These are phyloP conservation scores for Octomys mimax DNA, from an alignment of 2,797 vertebrate species.

Conservation along the genomic window DNA sequence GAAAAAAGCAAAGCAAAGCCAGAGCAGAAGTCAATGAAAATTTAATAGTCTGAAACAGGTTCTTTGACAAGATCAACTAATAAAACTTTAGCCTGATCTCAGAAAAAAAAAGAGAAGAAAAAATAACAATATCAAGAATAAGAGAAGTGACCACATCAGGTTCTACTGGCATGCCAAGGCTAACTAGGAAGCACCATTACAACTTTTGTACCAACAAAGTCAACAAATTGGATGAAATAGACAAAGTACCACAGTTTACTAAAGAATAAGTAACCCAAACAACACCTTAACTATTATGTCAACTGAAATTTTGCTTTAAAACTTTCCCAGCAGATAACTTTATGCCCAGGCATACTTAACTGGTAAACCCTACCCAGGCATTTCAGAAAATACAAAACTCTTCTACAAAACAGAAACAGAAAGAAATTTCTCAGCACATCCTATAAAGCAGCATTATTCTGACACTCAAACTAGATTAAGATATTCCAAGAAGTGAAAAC, in stretches of 20 bases:
- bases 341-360: neutral
- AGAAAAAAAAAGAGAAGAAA: neutral
- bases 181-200: neutral
- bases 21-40: neutral
- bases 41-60: neutral
- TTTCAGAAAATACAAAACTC: neutral
- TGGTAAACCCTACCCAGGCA: neutral
- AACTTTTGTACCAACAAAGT: neutral
- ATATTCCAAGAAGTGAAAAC: neutral
- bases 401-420: slow-evolving; percentile 1
- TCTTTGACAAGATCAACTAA: neutral
- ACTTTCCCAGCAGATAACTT: neutral
- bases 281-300: neutral
- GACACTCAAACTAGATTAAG: neutral
- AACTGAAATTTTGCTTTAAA: neutral
- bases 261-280: neutral
- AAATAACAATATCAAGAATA: neutral
- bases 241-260: neutral
- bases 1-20: neutral
- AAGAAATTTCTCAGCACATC: neutral
- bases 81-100: neutral
- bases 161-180: neutral
- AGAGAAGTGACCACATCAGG: neutral
- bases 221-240: neutral
- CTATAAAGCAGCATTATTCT: neutral